Conservation (phyloP, 2,113 vertebrate genomes). For the Dasyurus viverrinus region DNA sequence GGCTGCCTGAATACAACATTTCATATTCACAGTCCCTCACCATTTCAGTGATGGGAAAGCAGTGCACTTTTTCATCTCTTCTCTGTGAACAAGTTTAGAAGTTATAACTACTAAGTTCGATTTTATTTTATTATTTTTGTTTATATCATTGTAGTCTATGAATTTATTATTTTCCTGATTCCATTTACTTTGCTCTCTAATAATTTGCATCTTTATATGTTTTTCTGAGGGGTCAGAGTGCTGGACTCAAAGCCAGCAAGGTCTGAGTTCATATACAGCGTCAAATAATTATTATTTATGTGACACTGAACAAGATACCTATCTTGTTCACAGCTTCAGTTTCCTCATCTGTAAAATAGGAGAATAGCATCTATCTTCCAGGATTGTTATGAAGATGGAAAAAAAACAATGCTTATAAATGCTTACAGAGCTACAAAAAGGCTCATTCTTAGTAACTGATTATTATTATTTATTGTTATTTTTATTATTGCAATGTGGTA, state of each 20-base stretch:
- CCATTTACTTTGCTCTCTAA: background rate
- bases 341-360: background rate
- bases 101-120: no score
- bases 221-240: background rate
- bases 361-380: background rate
- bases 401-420: background rate
- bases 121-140: background rate
- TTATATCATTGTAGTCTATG: background rate
- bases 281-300: background rate
- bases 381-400: background rate
- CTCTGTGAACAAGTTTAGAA: no score
- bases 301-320: background rate
- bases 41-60: background rate
- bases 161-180: background rate
- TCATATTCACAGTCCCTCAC: background rate
- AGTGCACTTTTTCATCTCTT: background rate
- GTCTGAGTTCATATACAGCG: background rate
- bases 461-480: no score
- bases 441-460: no score
- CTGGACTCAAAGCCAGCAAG: background rate
- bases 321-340: background rate
- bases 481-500: background rate
- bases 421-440: background rate
- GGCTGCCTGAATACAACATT: background rate
- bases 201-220: background rate